phyloP scores from a whole-genome alignment of 2,113 vertebrate genomes.

The Prionailurus viverrinus region DNA sequence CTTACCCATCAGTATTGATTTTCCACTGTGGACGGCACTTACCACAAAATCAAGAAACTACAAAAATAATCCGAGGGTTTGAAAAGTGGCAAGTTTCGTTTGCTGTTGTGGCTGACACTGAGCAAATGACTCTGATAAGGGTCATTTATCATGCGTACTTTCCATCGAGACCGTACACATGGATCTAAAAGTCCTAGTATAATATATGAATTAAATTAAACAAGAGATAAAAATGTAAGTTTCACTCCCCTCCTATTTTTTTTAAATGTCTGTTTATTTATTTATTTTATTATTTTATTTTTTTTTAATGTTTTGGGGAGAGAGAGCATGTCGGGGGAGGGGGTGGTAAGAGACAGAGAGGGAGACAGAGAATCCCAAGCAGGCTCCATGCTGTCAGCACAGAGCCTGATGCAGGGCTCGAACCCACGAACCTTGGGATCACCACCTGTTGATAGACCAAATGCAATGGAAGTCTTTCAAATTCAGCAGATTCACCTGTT shows the following conservation, averaged over 20 bases:
- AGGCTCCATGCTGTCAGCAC: no score
- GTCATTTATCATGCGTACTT: conserved; percentile 53
- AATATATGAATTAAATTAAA: conserved; percentile 54
- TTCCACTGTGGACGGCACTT: conserved; percentile 53
- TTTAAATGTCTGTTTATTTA: no score
- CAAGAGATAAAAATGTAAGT: neutral
- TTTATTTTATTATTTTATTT: no score
- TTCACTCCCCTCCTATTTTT: neutral
- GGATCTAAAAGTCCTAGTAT: neutral
- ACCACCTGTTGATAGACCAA: neutral
- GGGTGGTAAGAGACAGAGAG: no score
- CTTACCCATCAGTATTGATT: conserved; percentile 60
- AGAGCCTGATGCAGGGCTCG: no score
- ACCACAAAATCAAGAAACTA: conserved; percentile 62
- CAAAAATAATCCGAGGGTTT: conserved; percentile 50
- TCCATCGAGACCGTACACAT: conserved; percentile 6
- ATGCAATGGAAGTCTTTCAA: neutral
- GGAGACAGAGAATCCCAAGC: no score
- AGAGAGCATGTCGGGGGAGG: no score
- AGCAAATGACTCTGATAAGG: conserved; percentile 2
- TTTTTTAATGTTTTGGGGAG: no score
- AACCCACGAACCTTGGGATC: no score
- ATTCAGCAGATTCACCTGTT: neutral
- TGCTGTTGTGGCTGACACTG: conserved; percentile 15
- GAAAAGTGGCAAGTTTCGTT: conserved; percentile 57